Conservation (phyloP, 2,888 invertebrate species). For the Arge pagana region DNA sequence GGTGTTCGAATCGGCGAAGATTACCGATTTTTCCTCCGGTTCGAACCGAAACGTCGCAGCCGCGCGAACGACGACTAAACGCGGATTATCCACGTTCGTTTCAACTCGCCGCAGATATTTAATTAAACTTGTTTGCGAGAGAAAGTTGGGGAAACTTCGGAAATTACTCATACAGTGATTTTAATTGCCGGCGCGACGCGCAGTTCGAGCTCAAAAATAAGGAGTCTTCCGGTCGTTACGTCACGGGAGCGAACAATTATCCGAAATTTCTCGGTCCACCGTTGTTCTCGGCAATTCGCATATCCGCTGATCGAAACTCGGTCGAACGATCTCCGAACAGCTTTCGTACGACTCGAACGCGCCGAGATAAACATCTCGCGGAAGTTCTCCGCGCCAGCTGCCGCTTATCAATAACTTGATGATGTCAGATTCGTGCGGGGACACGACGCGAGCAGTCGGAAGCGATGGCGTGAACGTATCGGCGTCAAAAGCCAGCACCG, state of each 20-base stretch:
- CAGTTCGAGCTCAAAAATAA: constrained; percentile 10
- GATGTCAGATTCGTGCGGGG: neutral
- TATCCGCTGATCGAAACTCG: too few species aligned
- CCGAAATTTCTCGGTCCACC: neutral
- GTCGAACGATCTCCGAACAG: too few species aligned
- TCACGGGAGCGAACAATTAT: constrained; percentile 7
- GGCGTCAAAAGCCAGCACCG: constrained; percentile 53
- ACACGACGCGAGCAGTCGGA: neutral
- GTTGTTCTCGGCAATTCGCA: neutral
- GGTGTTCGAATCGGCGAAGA: too few species aligned
- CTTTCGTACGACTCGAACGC: too few species aligned
- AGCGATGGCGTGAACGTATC: constrained; percentile 47
- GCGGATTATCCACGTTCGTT: constrained; percentile 42
- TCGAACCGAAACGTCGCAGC: constrained; percentile 17
- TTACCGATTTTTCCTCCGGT: too few species aligned
- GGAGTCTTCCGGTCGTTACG: constrained; percentile 15
- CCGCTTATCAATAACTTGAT: too few species aligned
- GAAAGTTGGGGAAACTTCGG: constrained; percentile 48
- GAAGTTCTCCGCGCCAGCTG: too few species aligned
- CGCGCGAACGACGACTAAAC: constrained; percentile 44
- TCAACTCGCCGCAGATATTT: constrained; percentile 47
- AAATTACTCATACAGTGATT: constrained; percentile 44
- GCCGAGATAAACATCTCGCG: too few species aligned
- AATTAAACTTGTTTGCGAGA: constrained; percentile 54
- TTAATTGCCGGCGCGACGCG: constrained; percentile 7